A percentile compares a stretch with the other conserved stretches of the same genome.
Evolutionary conservation across 2,888 invertebrate genomes (phyloP).

Genomic region (Coelinius sp.): DNA sequence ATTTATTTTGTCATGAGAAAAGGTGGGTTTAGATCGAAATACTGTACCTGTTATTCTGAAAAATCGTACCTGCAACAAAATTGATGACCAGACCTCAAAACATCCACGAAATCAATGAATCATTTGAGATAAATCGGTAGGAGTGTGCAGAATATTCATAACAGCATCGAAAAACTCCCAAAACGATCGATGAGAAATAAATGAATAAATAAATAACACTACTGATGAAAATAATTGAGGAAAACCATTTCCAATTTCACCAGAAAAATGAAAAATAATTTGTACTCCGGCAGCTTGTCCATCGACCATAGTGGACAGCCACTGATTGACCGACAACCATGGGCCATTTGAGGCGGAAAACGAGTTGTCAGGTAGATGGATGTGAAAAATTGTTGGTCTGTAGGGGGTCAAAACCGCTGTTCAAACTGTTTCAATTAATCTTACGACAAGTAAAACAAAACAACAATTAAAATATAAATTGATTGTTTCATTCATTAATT

Average conservation of each 20-base stretch:
- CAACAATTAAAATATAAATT: slow-evolving; percentile 16
- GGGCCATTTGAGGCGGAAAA: slow-evolving; percentile 18
- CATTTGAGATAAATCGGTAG: too few species aligned
- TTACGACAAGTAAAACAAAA: neutral
- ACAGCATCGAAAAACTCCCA: too few species aligned
- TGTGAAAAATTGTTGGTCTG: slow-evolving; percentile 32
- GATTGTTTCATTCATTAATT: neutral
- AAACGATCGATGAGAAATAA: too few species aligned
- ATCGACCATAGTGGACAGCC: slow-evolving; percentile 34
- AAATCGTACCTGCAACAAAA: too few species aligned
- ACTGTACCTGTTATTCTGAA: too few species aligned
- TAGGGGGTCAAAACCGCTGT: slow-evolving; percentile 35
- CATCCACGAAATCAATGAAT: too few species aligned
- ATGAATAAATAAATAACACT: too few species aligned
- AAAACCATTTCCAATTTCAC: neutral
- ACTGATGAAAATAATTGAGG: neutral
- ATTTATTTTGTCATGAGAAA: too few species aligned
- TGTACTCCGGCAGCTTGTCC: slow-evolving; percentile 41
- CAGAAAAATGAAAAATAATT: slow-evolving; percentile 37
- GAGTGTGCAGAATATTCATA: too few species aligned
- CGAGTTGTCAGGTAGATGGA: slow-evolving; percentile 27
- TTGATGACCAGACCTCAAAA: too few species aligned
- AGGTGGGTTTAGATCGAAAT: too few species aligned
- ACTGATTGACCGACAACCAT: slow-evolving; percentile 43
- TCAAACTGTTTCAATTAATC: slow-evolving; percentile 38